A percentile compares a stretch with the other conserved stretches of the same genome.
Conservation (phyloP, 2,797 vertebrate genomes). For the Phataginus tricuspis region DNA sequence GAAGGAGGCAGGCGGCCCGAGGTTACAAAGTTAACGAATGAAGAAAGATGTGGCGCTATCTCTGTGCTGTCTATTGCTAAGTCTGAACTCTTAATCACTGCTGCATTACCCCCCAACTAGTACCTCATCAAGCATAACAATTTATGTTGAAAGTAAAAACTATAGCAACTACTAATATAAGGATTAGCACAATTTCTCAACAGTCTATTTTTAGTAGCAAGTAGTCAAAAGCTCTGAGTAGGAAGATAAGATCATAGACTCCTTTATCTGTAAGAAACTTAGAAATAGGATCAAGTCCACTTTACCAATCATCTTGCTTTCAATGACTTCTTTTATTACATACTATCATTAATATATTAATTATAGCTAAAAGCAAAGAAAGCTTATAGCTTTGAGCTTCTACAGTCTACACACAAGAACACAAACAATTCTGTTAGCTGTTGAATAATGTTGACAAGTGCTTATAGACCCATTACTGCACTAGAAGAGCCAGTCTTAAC, state of each 20-base stretch:
- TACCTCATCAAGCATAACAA: not conserved
- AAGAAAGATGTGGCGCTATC: not conserved
- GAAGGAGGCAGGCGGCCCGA: not conserved
- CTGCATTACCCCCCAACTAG: not conserved
- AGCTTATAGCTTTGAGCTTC: not conserved
- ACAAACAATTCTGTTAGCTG: not conserved
- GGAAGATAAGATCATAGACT: not conserved
- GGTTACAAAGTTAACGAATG: conserved; percentile 13
- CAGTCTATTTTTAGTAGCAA: not conserved
- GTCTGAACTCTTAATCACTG: not conserved
- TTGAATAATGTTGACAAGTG: not conserved
- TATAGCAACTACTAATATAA: not conserved
- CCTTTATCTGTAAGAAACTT: not conserved
- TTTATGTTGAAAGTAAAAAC: not conserved
- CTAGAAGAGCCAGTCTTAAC: not conserved
- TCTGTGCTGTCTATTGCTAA: not conserved
- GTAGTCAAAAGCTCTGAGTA: not conserved
- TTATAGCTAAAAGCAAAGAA: conserved; percentile 1
- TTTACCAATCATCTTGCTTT: not conserved
- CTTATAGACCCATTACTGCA: not conserved
- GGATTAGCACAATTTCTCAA: not conserved
- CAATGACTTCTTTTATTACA: not conserved
- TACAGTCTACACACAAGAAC: not conserved
- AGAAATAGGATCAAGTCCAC: not conserved
- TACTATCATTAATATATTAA: not conserved